Base-by-base conservation (phyloP, 2,888 invertebrate species). In the Drosophila maculinotata region DNA sequence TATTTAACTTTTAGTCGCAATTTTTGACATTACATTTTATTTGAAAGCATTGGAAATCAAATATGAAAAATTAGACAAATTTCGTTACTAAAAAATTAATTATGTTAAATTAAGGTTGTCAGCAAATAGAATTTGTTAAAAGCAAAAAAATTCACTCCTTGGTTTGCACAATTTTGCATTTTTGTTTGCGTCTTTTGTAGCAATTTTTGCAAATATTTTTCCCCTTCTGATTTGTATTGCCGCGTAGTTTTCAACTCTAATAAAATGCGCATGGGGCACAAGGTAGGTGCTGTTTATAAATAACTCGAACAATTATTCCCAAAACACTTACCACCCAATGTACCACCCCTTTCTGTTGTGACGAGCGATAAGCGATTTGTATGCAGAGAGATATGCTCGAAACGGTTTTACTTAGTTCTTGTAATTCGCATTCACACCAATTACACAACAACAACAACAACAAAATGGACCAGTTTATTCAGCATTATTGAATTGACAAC, bases 211-310 rank as follows among this genome's bases (percentile, higher is more conserved):
- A 39, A 31, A 36, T 41, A 10, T 47, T 62, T 79, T 54, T 45
- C 33, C 33, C 31, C 26, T 35, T 30, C 60, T 57, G 23, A 28
- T 33, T 57, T 62, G 23, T 41, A 58, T 49, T 76, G 74, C 81
- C 70, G 80, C 78, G 81, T 82, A 80, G 81, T 82, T 82, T 82
- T 82, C 86, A 82, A 82, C 81, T 82, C 81, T 71, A 65, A 44
- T 38, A 60, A 58, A 73, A 81, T 73, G 77, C 80, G 83, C 83
- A 83, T 79, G 83, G 65, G 85, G 80, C 85, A 79, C 76, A 84
- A 80, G 85, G 85, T 84, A 80, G 85, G 85, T 80, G 80, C 84
- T 78, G 85, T 81, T 78, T 78, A 62, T 84, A 62, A 63, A 41
- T 51, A 62, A 62, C 64, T 64, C 63, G 44, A 78, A 72, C 56